Evolutionary conservation across 2,888 invertebrate species (phyloP).

Genomic region (Oxystoma pomonae): DNA sequence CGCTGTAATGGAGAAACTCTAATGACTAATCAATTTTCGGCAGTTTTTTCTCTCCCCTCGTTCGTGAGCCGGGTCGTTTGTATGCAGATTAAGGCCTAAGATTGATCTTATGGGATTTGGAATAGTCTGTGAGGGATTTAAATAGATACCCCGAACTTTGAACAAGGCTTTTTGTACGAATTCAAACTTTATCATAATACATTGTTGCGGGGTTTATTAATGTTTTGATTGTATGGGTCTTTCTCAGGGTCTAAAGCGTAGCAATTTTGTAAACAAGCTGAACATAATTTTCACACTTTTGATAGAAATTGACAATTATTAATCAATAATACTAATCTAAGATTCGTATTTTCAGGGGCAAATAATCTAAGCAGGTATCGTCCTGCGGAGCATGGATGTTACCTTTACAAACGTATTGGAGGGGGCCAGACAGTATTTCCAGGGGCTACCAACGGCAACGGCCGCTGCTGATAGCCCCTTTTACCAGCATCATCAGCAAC

Average conservation of each 20-base stretch:
- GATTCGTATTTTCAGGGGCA: not conserved
- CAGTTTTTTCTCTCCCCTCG: not conserved
- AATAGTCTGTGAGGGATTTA: not conserved
- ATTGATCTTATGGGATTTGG: not conserved
- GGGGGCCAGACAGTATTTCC: constrained; percentile 79
- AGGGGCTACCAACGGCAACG: constrained; percentile 64
- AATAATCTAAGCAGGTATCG: constrained; percentile 37
- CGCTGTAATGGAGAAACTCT: not conserved
- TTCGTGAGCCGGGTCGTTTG: not conserved
- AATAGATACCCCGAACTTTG: not conserved
- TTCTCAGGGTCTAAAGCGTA: too few species aligned
- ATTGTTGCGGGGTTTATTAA: too few species aligned
- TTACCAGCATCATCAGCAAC: constrained; percentile 25
- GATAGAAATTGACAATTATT: too few species aligned
- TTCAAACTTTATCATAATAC: too few species aligned
- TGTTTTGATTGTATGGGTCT: too few species aligned
- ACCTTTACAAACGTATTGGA: constrained; percentile 76
- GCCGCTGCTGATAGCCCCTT: constrained; percentile 40
- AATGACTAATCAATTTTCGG: not conserved
- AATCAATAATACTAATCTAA: too few species aligned
- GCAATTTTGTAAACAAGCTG: too few species aligned
- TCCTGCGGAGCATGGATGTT: constrained; percentile 67
- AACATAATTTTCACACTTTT: too few species aligned
- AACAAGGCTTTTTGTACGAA: too few species aligned
- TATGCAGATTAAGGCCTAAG: not conserved